Base-by-base conservation (phyloP, 1,140 invertebrate species). In the Dinothrombium tinctorium region DNA sequence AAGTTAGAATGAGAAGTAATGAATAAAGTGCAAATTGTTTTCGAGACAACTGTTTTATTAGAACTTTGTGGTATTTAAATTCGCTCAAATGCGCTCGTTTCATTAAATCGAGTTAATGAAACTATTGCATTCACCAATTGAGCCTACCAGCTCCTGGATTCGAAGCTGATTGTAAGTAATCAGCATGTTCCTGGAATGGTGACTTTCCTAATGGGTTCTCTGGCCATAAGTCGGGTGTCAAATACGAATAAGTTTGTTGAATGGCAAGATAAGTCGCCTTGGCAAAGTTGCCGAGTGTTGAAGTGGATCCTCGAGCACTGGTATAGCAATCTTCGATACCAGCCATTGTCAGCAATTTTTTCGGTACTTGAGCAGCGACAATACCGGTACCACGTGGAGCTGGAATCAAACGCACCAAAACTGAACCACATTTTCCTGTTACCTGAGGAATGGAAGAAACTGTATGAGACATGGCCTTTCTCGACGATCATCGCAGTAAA, bases 261-360 rank as follows among this genome's bases (percentile, higher is more conserved):
- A 99, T 96, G 35, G 92, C 94, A 45, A 82, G 80, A 59, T 94
- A 99, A 5, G 92, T 98, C 5, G 94, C 92, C 60, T 98, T 98
- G 41, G 92, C 71, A 55, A 99, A 99, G 63, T 99, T 99, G 49
- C 90, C 94, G 46, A 99, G 69, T 20, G 94, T 99, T 44, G 84
- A 86, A 45, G 94, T 99, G 17, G 83, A 86, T 25, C 92, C 94
- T 58, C 81, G 70, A 41, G 89, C 83, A 19, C 83, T 87, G 12
- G 92, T 99, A 60, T 98, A 98, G 56, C 90, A 96, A 65, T 98
- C 92, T 54, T 98, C 84, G 59, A 99, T 95, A 63, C 92, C 92
- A 59, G 92, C 89, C 92, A 96, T 96, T 53, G 81, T 79, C 40
- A 99, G 66, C 17, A 99, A 64, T 58, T 98, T 99, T 66, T 98